Conservation (phyloP, 2,888 invertebrate species). For the Dione juno region DNA sequence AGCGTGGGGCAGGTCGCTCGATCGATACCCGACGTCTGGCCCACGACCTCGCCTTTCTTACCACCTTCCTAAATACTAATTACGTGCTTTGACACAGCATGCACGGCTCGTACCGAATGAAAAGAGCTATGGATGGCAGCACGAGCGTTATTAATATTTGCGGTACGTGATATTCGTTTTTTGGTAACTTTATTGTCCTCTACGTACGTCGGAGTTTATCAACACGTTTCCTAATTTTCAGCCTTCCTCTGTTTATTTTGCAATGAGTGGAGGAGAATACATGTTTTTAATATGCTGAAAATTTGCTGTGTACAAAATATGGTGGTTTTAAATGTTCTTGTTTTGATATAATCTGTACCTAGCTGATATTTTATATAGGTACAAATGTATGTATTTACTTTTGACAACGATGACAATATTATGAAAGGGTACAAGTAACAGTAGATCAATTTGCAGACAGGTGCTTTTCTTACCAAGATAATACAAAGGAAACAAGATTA, state of each 20-base stretch:
- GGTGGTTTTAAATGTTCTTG: not conserved
- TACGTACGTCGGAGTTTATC: slow-evolving; percentile 42
- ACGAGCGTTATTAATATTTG: slow-evolving; percentile 74
- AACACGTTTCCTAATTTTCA: slow-evolving; percentile 34
- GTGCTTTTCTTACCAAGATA: slow-evolving; percentile 69
- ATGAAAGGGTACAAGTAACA: not conserved
- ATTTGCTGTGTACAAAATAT: slow-evolving; percentile 17
- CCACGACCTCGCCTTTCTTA: slow-evolving; percentile 83
- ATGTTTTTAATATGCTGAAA: slow-evolving; percentile 18
- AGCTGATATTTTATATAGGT: not conserved
- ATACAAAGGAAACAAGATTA: slow-evolving; percentile 82
- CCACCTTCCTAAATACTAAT: slow-evolving; percentile 84
- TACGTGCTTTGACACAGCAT: slow-evolving; percentile 83
- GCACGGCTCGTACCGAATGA: slow-evolving; percentile 76
- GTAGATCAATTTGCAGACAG: slow-evolving; percentile 42
- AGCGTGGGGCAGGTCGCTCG: slow-evolving; percentile 84
- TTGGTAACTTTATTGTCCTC: slow-evolving; percentile 59
- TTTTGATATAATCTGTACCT: not conserved
- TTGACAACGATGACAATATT: not conserved
- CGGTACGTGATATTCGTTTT: slow-evolving; percentile 69
- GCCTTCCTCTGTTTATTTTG: slow-evolving; percentile 30
- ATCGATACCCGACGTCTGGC: slow-evolving; percentile 87
- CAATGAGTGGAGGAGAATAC: slow-evolving; percentile 24
- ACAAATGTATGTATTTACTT: not conserved
- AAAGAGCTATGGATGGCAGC: slow-evolving; percentile 74